Evolutionary conservation across 2,888 invertebrate genomes (phyloP), one percentile per base, ranked within the genome.

Genomic region (Brachypterus glaber): DNA sequence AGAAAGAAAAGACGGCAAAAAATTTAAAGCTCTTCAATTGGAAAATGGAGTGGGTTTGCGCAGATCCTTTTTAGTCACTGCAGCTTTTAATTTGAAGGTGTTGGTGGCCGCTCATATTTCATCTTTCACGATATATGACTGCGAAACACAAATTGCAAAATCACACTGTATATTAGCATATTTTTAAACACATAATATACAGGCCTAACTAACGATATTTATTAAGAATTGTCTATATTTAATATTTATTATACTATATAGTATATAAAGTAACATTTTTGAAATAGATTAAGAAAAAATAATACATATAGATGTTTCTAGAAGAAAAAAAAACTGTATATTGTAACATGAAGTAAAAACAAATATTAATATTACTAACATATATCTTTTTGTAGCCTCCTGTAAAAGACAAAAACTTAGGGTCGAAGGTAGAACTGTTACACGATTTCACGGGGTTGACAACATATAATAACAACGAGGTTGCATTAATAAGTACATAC

Each of bases 181-280:
- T 65, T 66, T 64, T 64, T 63, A 63, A 64, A 59, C n/a, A 63
- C 57, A 61, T 65, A 64, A 66, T 67, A 66, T 67, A 65, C 65
- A 65, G 66, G 66, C 66, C 66, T 67, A 67, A 66, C 60, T 63
- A n/a, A 64, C 57, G 55, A 62, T 62, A 62, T 58, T 62, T 62
- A 63, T 63, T 60, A 63, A 63, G 62, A 62, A 62, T 63, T 63
- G 61, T 64, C 63, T 65, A 66, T 64, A 64, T 63, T 62, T 64
- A 60, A 60, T 65, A 63, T 60, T 62, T 57, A 61, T 47, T 62
- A 61, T 60, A 62, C 57, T 54, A 56, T 38, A 44, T 40, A 42
- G 38, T 35, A 40, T 35, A 43, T 43, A 44, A 62, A 57, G 59
- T 62, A 63, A 60, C n/a, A n/a, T 60, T 64, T 63, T 63, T 63